These are phyloP conservation scores for Nemopilema nomurai DNA, from an alignment of 30 jellyfish, hydroid and myxozoan species.

Conservation along the genomic window DNA sequence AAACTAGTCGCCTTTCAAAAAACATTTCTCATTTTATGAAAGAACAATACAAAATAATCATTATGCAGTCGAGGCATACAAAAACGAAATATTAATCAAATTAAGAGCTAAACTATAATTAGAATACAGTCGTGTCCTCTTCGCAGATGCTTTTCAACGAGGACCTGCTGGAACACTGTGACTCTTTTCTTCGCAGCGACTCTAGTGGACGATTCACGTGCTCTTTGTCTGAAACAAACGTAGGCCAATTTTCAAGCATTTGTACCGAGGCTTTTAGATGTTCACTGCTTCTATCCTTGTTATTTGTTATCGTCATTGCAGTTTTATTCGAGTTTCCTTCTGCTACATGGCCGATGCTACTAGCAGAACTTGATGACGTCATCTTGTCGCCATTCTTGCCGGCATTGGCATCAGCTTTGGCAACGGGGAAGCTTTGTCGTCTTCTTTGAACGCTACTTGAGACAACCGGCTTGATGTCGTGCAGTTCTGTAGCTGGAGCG, in stretches of 20 bases:
- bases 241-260: constrained; percentile 15
- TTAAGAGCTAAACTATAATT: not conserved
- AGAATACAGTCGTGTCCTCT: not conserved
- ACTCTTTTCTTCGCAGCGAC: not conserved
- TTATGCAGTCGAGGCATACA: too few species aligned
- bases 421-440: constrained; percentile 28
- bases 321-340: not conserved
- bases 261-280: constrained; percentile 15
- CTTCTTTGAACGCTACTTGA: not conserved
- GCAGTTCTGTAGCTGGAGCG: not conserved
- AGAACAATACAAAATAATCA: too few species aligned
- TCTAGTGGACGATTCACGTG: not conserved
- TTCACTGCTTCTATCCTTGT: not conserved
- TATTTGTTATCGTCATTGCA: not conserved
- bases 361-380: not conserved
- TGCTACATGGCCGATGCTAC: not conserved
- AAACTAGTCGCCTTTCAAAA: too few species aligned
- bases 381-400: not conserved
- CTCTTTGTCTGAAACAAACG: not conserved
- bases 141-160: constrained; percentile 48
- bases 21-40: too few species aligned
- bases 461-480: constrained; percentile 2
- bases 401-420: constrained; percentile 7
- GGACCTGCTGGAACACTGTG: constrained; percentile 24
- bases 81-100: not conserved